phyloP scores from a whole-genome alignment of 2,888 invertebrate genomes.

The Deladenus siricidicola region DNA sequence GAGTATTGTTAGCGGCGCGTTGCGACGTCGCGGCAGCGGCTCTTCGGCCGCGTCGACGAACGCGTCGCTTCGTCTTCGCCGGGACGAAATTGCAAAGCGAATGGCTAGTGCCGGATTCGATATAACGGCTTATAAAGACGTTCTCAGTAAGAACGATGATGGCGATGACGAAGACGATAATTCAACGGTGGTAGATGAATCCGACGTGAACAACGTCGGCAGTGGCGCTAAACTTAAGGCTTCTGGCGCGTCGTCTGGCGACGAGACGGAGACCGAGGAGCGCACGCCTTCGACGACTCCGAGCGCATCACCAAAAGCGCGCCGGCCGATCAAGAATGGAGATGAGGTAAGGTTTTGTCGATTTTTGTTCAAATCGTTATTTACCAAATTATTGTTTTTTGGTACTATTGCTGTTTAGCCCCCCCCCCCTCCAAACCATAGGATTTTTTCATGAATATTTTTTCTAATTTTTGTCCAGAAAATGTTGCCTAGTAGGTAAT shows the following conservation, averaged over 20 bases:
- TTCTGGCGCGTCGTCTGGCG: background rate
- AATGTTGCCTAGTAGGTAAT: no score
- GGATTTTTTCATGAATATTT: no score
- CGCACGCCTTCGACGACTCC: background rate
- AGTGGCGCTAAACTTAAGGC: background rate
- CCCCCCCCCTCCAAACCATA: no score
- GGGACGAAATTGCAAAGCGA: background rate
- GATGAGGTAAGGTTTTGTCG: background rate
- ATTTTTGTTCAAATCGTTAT: no score
- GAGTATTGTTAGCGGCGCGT: slow-evolving; percentile 11
- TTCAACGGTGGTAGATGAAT: background rate
- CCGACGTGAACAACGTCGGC: background rate
- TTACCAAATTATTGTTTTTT: no score
- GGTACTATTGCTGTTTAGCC: no score
- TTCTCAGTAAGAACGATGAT: background rate
- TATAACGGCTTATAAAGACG: no score
- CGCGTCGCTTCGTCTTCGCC: no score
- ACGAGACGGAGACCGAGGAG: background rate
- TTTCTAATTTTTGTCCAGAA: no score
- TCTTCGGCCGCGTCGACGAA: no score
- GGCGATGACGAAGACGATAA: background rate
- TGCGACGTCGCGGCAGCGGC: no score
- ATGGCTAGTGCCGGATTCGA: background rate
- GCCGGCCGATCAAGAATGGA: no score
- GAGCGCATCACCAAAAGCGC: background rate